Base-by-base conservation (phyloP, 2,888 invertebrate genomes). In the Micoletzkya japonica region DNA sequence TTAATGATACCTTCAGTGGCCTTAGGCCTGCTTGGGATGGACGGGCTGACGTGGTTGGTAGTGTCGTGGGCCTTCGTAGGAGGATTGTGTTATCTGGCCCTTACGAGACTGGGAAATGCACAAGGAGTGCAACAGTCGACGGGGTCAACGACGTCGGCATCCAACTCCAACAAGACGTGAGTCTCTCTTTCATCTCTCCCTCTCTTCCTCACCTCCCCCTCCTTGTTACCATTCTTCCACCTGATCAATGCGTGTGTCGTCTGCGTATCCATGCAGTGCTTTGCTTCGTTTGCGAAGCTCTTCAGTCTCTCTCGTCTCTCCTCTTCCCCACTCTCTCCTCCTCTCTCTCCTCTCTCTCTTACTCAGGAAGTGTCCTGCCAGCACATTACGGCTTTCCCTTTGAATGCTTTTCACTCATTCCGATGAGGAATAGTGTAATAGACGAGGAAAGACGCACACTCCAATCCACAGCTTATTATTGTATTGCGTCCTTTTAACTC, bases 31-130 rank as follows among this genome's bases (percentile, higher is more conserved):
- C 58, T 58, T 32, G 52, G 60, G 50, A 75, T 74, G 71, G 77
- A 74, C 61, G 74, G 77, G 66, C 76, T 81, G 74, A 71, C 78
- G 72, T 79, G 81, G 79, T 73, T 81, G 70, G 74, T 82, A 70
- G 73, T 82, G 20, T 80, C 82, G 6, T 84, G 84, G 84, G 76
- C 80, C 61, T 73, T 81, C 49, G 79, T 84, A 61, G 83, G 78
- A 56, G 74, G 77, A 17, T 61, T 82, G 66, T 81, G 82, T 76
- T 84, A 82, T 70, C 78, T 80, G 72, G 78, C 82, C 61, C 77
- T 83, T 26, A 77, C 77, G 71, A 76, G 77, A 71, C 76, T 81
- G 70, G 77, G 81, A 37, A 63, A 63, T 32, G 63, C 24, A 50
- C 44, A 44, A 44, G 50, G 63, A 32, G 63, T 50, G n/a, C 63